Evolutionary conservation across 2,888 invertebrate genomes (phyloP).

Genomic region (Thymelicus sylvestris): DNA sequence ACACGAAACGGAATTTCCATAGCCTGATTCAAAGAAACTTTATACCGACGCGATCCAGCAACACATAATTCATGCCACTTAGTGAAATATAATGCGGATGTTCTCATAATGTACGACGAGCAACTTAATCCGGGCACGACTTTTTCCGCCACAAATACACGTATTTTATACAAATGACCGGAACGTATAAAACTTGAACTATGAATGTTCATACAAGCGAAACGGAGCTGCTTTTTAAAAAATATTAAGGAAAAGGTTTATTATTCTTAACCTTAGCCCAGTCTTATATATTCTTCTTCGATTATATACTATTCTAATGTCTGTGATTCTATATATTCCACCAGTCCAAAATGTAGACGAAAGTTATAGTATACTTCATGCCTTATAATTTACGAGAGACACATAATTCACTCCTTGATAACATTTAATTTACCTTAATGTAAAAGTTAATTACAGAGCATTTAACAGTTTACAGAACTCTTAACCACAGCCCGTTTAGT

Average conservation of each 20-base stretch:
- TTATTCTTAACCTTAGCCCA: too few relatives aligned
- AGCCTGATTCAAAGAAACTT: slow-evolving; percentile 65
- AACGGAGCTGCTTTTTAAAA: neutral
- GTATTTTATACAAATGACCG: slow-evolving; percentile 41
- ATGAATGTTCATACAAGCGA: neutral
- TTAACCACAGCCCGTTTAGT: slow-evolving; percentile 7
- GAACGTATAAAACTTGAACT: slow-evolving; percentile 32
- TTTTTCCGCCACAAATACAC: slow-evolving; percentile 58
- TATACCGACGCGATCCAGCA: slow-evolving; percentile 63
- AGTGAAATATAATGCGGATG: slow-evolving; percentile 80
- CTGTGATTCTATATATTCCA: too few relatives aligned
- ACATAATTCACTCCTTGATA: too few relatives aligned
- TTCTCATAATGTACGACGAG: slow-evolving; percentile 78
- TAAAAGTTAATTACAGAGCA: neutral
- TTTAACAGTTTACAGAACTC: neutral
- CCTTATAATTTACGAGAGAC: too few relatives aligned
- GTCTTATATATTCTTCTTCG: too few relatives aligned
- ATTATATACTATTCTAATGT: too few relatives aligned
- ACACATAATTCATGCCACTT: slow-evolving; percentile 75
- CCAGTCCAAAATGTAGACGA: too few relatives aligned
- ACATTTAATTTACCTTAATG: neutral
- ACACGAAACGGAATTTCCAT: slow-evolving; percentile 24
- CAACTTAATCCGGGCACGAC: slow-evolving; percentile 73
- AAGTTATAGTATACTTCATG: too few relatives aligned
- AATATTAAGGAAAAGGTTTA: neutral